These are phyloP conservation scores for Habrosyne pyritoides DNA, from an alignment of 2,888 invertebrate species.

Conservation along the genomic window DNA sequence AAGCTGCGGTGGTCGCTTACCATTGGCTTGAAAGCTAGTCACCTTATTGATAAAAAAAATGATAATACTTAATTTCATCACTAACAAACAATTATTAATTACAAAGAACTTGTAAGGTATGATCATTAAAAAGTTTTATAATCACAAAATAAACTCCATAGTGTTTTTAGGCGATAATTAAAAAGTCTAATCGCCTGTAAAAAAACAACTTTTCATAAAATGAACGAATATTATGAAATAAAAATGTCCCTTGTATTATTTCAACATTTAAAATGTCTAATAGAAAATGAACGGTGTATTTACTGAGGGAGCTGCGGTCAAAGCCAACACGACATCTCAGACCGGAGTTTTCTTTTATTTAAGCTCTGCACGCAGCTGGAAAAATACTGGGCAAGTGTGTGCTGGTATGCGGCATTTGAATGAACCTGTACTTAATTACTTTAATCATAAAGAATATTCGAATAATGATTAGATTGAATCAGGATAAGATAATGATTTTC, in stretches of 20 bases:
- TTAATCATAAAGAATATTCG: too few relatives aligned
- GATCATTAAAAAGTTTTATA: too few relatives aligned
- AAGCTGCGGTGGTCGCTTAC: too few relatives aligned
- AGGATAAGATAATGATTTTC: too few relatives aligned
- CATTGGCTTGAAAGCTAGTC: too few relatives aligned
- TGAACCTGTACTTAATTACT: background rate
- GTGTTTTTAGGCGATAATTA: too few relatives aligned
- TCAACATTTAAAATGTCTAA: constrained; percentile 21
- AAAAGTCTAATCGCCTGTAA: background rate
- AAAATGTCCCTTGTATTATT: background rate
- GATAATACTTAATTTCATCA: too few relatives aligned
- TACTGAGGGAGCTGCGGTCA: constrained; percentile 16
- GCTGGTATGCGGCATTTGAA: constrained; percentile 14
- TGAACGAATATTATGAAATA: background rate
- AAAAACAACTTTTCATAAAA: background rate
- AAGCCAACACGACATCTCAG: constrained; percentile 31
- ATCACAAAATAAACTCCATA: too few relatives aligned
- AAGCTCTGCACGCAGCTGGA: constrained; percentile 39
- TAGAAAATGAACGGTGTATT: constrained; percentile 20
- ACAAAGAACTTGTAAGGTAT: too few relatives aligned
- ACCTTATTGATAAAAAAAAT: too few relatives aligned
- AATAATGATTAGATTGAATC: too few relatives aligned
- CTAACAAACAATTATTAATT: too few relatives aligned
- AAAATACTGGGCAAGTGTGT: constrained; percentile 32
- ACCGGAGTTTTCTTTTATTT: constrained; percentile 36